A percentile compares a stretch with the other conserved stretches of the same genome.
These are phyloP conservation scores for Saxidomus purpurata DNA, from an alignment of 1,140 invertebrate species.

Conservation along the genomic window DNA sequence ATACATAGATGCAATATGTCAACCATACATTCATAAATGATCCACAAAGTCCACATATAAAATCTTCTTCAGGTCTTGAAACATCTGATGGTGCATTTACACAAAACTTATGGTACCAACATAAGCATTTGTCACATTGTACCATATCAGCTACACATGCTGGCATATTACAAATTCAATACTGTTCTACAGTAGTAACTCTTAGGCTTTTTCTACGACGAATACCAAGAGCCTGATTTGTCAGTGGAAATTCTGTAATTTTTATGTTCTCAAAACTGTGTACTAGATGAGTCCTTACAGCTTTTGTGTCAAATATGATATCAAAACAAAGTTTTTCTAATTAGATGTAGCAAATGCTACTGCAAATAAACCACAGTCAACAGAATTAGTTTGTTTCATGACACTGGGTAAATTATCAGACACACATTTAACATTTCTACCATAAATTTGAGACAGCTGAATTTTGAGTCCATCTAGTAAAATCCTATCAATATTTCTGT, in stretches of 20 bases:
- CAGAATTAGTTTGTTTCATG: conserved; percentile 18
- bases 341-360: conserved; percentile 21
- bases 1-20: too few relatives aligned
- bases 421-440: not conserved
- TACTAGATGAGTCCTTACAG: not conserved
- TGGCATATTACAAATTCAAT: conserved; percentile 30
- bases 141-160: not conserved
- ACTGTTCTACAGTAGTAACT: not conserved
- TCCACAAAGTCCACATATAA: conserved; percentile 17
- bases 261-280: conserved; percentile 12
- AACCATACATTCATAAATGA: too few relatives aligned
- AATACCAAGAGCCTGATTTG: not conserved
- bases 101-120: conserved; percentile 21
- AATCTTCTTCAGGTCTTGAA: not conserved
- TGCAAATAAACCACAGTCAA: conserved; percentile 41
- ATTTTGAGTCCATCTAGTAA: conserved; percentile 16
- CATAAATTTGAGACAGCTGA: conserved; percentile 33
- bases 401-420: not conserved
- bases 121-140: not conserved
- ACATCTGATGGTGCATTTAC: conserved; percentile 11
- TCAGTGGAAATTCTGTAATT: conserved; percentile 5
- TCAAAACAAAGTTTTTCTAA: conserved; percentile 25
- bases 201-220: not conserved
- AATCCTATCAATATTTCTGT: conserved; percentile 5
- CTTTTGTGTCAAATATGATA: not conserved